Evolutionary conservation across 1,140 invertebrate species (phyloP).

Genomic region (Atta texana): DNA sequence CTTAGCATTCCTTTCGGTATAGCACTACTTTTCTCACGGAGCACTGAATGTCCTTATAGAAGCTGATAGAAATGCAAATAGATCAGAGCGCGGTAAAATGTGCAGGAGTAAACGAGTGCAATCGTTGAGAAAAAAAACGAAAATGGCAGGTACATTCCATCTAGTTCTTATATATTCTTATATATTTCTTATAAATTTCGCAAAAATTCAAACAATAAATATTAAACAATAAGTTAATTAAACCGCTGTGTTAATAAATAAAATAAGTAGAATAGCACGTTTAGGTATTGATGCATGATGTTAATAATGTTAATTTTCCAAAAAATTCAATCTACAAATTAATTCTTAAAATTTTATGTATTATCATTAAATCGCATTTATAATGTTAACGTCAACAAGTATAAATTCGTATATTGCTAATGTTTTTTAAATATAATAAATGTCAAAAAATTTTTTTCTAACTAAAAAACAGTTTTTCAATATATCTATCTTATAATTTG

Average conservation of each 20-base stretch:
- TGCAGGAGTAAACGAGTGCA: constrained; percentile 3
- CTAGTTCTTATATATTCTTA: neutral
- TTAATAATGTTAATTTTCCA: neutral
- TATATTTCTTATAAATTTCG: neutral
- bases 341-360: neutral
- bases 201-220: neutral
- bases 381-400: neutral
- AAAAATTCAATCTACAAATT: neutral
- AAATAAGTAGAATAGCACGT: too few species aligned
- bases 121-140: neutral
- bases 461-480: neutral
- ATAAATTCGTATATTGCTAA: neutral
- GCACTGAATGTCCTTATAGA: constrained; percentile 65
- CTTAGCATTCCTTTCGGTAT: constrained; percentile 61
- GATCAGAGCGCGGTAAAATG: constrained; percentile 36
- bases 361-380: neutral
- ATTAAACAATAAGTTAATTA: too few species aligned
- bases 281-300: too few species aligned
- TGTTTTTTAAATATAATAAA: neutral
- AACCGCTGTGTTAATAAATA: too few species aligned
- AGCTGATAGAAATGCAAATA: constrained; percentile 41
- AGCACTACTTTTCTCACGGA: constrained; percentile 69
- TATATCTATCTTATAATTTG: neutral
- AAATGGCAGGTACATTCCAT: neutral
- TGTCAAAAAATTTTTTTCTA: neutral